Base-by-base conservation (phyloP, 2,113 vertebrate species). In the Syngnathus scovelli region DNA sequence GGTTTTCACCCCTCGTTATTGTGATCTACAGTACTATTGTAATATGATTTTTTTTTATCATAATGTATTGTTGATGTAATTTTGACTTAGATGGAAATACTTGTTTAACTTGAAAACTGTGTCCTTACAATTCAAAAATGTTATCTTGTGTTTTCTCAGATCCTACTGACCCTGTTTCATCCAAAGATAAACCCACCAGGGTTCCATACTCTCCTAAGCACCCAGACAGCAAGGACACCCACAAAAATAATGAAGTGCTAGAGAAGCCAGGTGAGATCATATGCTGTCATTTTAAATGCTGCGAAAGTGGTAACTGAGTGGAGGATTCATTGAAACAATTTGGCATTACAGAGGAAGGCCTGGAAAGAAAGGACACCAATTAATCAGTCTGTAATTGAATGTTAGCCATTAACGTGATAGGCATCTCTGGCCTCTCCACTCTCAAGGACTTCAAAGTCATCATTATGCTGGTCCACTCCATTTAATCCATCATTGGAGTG, bases 121-220 rank as follows among this genome's bases (percentile, higher is more conserved):
- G 41, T 43, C 41, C 41, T 7, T 8, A 43, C 8, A 43, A 43
- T 2, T 48, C 44, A 48, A 48, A 48, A 48, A 15, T 15, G 7
- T 11, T 56, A 16, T 5, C 27, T 33, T 52, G 19, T 54, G 18
- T 66, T 74, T 86, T 90, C 79, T 27, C 88, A 98, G 96, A 93
- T 93, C 94, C 95, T 33, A 91, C 92, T 78, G 94, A 94, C 7
- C 90, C 93, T 11, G 83, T 91, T 77, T 89, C 91, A 75, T 83
- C 92, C 79, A 93, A 92, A 91, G 90, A 92, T 84, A 90, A 89
- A 15, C 93, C 95, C 66, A 96, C 95, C 71, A 93, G 85, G 88
- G 76, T 79, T 8, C 81, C 88, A 18, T 91, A 89, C 71, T 87
- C 92, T 0, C 94, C 96, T 54, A 93, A 93, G 68, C 87, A 93